Evolutionary conservation across 1,140 invertebrate genomes (phyloP).

Genomic region (Thrips palmi): DNA sequence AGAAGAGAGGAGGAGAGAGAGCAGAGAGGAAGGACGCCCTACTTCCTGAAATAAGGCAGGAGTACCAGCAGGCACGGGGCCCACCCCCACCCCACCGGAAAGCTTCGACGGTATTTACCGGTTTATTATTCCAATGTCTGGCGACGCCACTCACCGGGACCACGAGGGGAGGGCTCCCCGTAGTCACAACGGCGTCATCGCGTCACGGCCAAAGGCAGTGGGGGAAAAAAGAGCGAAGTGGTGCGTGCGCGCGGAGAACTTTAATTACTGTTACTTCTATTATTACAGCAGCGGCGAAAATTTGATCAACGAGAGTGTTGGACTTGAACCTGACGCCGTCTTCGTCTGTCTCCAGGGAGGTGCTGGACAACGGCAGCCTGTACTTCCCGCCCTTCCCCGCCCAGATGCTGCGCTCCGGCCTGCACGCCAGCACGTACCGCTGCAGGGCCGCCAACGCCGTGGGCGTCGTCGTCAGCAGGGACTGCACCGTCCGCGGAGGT

Average conservation of each 20-base stretch:
- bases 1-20: conserved; percentile 1
- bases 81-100: not conserved
- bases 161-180: too few species aligned
- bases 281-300: conserved; percentile 6
- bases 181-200: not conserved
- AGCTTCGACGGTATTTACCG: not conserved
- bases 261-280: not conserved
- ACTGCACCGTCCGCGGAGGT: conserved; percentile 70
- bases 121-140: too few species aligned
- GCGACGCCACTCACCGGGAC: too few species aligned
- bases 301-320: conserved; percentile 1
- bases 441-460: conserved; percentile 65
- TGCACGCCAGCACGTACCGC: conserved; percentile 62
- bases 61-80: not conserved
- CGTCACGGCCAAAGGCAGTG: not conserved
- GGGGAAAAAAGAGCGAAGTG: not conserved
- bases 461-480: conserved; percentile 59
- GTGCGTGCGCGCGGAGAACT: not conserved
- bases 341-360: conserved; percentile 41
- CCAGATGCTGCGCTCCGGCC: conserved; percentile 52
- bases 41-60: not conserved
- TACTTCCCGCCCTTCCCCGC: conserved; percentile 59
- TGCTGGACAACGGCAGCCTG: conserved; percentile 61
- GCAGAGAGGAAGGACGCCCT: conserved; percentile 2
- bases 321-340: not conserved